These are phyloP conservation scores for Cephus spinipes DNA, from an alignment of 2,888 invertebrate species.

Conservation along the genomic window DNA sequence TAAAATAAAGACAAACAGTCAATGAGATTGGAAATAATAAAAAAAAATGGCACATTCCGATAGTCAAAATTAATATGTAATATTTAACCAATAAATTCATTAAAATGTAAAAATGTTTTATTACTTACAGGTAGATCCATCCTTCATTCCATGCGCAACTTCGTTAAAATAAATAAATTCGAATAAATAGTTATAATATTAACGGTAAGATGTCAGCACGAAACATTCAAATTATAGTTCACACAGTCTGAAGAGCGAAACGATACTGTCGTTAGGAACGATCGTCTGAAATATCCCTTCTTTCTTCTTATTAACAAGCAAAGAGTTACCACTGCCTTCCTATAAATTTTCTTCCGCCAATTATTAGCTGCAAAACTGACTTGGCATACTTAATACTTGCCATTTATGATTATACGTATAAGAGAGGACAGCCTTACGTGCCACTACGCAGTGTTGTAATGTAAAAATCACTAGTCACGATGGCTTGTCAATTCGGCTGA, in stretches of 20 bases:
- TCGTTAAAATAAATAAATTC: too few relatives aligned
- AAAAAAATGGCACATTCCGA: too few relatives aligned
- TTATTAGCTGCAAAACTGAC: background rate
- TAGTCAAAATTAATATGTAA: too few relatives aligned
- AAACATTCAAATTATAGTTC: too few relatives aligned
- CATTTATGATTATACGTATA: background rate
- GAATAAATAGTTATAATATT: too few relatives aligned
- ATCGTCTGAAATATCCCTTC: too few relatives aligned
- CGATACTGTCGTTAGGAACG: too few relatives aligned
- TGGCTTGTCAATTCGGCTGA: slow-evolving; percentile 3
- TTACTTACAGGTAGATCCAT: slow-evolving; percentile 44
- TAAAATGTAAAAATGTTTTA: slow-evolving; percentile 2
- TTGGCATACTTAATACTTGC: background rate
- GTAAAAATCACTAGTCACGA: background rate
- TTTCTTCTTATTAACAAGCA: background rate
- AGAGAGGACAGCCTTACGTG: background rate
- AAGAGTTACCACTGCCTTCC: background rate
- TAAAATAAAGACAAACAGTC: too few relatives aligned
- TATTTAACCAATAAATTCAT: background rate
- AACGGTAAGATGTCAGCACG: too few relatives aligned
- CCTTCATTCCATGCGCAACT: background rate
- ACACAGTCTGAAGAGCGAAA: too few relatives aligned
- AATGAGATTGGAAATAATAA: too few relatives aligned
- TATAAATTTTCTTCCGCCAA: background rate
- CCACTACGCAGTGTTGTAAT: background rate